Evolutionary conservation across 1,140 invertebrate genomes (phyloP), one percentile per base, ranked within the genome.

Genomic region (Papilio aristodemus): DNA sequence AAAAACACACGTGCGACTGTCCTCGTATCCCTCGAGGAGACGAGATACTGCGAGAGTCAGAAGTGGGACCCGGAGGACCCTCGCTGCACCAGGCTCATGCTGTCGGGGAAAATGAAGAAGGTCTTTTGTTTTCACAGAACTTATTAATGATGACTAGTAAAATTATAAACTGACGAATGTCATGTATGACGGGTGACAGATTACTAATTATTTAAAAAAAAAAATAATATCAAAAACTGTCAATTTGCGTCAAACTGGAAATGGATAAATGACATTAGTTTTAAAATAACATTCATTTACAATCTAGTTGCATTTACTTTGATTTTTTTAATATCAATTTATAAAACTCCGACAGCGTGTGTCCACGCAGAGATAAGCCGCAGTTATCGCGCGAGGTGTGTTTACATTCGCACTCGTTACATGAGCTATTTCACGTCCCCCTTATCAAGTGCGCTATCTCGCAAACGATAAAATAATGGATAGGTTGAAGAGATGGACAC

Each of bases 1-100:
- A 92, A 88, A 89, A 93, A 96, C 74, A 93, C 92, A 74, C 93
- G 93, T 50, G 93, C 94, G 4, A 95, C 95, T 0, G 86, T 96
- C 13, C 85, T 95, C 70, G 94, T 96, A 73, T 93, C 93, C 0
- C 88, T 96, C 22, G 95, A 95, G 68, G 93, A 96, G 88, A 93
- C 93, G 0, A 77, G 93, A 60, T 96, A 94, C 74, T 97, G 96
- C 76, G 85, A 91, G 57, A 85, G 87, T 0, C 87, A 94, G 59
- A 83, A 92, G 58, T 94, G 92, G 69, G 96, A 97, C 85, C 95
- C 96, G 0, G 95, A 97, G 92, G 96, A 97, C 88, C 96, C 96
- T 1, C 92, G 95, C 11, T 97, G 96, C 92, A 94, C 95, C 0
- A 93, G 95, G 64, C 91, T 95, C 0, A 94, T 96, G 74, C 90